These are phyloP conservation scores for Temnothorax nylanderi DNA, from an alignment of 1,140 invertebrate genomes.

Conservation along the genomic window DNA sequence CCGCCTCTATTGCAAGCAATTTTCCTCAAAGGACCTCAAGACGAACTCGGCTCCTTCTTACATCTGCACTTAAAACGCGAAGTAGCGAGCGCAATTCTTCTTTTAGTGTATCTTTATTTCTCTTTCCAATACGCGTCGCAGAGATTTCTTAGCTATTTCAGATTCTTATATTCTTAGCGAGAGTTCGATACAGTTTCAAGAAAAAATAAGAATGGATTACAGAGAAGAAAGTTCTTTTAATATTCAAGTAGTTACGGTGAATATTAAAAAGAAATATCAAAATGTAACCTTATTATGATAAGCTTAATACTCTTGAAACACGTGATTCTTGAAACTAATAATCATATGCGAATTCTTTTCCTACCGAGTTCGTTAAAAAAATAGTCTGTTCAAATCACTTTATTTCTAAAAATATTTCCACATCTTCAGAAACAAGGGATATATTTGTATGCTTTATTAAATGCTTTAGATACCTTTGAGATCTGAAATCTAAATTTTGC, in stretches of 20 bases:
- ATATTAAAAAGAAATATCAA: neutral
- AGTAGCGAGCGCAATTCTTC: conserved; percentile 3
- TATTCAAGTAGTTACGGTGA: neutral
- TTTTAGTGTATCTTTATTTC: conserved; percentile 16
- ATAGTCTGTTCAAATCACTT: neutral
- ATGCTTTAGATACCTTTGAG: neutral
- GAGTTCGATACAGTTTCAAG: conserved; percentile 14
- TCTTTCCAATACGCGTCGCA: neutral
- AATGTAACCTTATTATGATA: neutral
- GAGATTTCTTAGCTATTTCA: conserved; percentile 4
- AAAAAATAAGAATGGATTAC: neutral
- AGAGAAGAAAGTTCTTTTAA: neutral
- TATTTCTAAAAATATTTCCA: neutral
- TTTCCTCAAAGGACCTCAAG: conserved; percentile 29
- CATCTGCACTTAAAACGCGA: conserved; percentile 34
- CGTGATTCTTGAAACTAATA: neutral
- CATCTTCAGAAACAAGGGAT: neutral
- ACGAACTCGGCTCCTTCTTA: neutral
- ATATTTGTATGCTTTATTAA: neutral
- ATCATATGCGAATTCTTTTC: neutral
- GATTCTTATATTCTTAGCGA: conserved; percentile 28
- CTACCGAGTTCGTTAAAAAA: neutral
- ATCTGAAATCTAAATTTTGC: neutral
- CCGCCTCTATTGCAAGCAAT: conserved; percentile 41
- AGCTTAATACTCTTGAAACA: neutral